Evolutionary conservation across 2,888 invertebrate genomes (phyloP), one percentile per base, ranked within the genome.

Genomic region (Herminia tarsipennalis): DNA sequence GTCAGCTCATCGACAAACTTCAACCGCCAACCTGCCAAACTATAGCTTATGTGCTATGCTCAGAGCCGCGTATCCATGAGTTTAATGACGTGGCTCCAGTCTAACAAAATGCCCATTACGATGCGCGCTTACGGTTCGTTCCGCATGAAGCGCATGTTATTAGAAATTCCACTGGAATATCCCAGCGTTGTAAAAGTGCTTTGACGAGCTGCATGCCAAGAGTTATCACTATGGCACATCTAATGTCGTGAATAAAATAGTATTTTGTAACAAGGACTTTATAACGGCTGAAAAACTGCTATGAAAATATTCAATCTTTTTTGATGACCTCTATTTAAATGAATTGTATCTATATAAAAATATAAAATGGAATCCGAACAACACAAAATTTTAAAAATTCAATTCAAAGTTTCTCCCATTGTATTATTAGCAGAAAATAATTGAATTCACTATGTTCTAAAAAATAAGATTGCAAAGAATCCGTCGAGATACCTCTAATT

Each of bases 1-100:
- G 76, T 83, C 83, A 79, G 82, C 82, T 79, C 79, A 80, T 81
- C 76, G 78, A 60, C 76, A 68, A 78, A 79, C 74, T 81, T 79
- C 72, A 69, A 52, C 70, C 61, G 69, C 71, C 74, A 70, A 78
- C 78, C 83, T 79, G 85, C 83, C 84, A 83, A 84, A 80, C 76
- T 75, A 70, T 72, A 74, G 71, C 70, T 71, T 70, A 70, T 68
- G 61, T 69, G 62, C 70, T 12, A 24, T 17, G 25, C 36, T 27
- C 12, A 1, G n/a, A 28, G 20, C n/a, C 29, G 25, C 30, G 70
- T 74, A 79, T 76, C 75, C 67, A 58, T 54, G 63, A 74, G 61
- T 73, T 78, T 83, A 83, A 86, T 85, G 81, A 78, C 73, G 73
- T 73, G 62, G 52, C 56, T 56, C 56, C 51, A 40, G 43, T 40